phyloP scores from a whole-genome alignment of 2,888 invertebrate species.

The Pardosa pseudoannulata region DNA sequence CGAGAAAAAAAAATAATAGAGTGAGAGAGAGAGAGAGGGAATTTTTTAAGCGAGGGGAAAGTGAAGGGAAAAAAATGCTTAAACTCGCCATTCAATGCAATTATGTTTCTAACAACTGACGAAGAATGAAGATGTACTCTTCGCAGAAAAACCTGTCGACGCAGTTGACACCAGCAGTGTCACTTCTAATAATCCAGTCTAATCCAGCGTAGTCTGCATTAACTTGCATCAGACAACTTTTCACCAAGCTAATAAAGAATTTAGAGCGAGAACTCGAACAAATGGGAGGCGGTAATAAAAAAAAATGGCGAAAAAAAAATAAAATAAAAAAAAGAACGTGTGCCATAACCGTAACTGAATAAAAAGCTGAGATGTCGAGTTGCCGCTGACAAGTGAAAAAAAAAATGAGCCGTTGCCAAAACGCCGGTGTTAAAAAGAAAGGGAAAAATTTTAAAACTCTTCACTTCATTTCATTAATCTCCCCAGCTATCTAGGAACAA shows the following conservation, averaged over 20 bases:
- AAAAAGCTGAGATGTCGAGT: conserved; percentile 69
- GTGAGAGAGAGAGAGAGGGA: not conserved
- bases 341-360: conserved; percentile 70
- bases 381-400: conserved; percentile 63
- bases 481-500: conserved; percentile 36
- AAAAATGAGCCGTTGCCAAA: conserved; percentile 51
- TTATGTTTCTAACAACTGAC: conserved; percentile 49
- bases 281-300: conserved; percentile 21
- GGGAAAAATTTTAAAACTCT: conserved; percentile 57
- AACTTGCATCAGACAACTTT: conserved; percentile 68
- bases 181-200: conserved; percentile 62
- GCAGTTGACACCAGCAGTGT: conserved; percentile 46
- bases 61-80: conserved; percentile 57
- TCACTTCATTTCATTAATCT: conserved; percentile 71
- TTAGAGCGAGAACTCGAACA: conserved; percentile 53
- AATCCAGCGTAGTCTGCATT: conserved; percentile 66
- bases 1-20: conserved; percentile 27
- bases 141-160: conserved; percentile 60
- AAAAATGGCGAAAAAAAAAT: conserved; percentile 36
- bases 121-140: conserved; percentile 56
- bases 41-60: conserved; percentile 27
- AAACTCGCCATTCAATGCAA: conserved; percentile 68
- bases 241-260: conserved; percentile 72
- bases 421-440: conserved; percentile 39
- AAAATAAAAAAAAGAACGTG: conserved; percentile 57